Percentiles rank a stretch among this genome's conserved stretches.
Evolutionary conservation across 2,113 vertebrate genomes (phyloP).

Genomic region (Gopherus evgoodei): DNA sequence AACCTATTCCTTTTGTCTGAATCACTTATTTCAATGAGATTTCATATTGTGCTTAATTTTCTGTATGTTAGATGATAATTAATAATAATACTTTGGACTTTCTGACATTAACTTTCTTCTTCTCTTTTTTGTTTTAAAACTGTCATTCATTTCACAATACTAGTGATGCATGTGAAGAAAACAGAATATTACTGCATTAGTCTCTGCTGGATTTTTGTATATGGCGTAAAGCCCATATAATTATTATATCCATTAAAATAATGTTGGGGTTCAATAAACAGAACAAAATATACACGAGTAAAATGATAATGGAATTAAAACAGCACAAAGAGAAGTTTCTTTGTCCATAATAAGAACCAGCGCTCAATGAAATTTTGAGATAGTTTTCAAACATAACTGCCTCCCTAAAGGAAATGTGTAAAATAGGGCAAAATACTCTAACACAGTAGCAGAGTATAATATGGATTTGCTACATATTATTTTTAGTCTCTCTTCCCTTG

Average conservation of each 20-base stretch:
- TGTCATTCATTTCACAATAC: conserved; percentile 45
- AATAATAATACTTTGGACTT: conserved; percentile 35
- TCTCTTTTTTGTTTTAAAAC: conserved; percentile 9
- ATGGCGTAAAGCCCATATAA: conserved; percentile 52
- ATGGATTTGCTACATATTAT: conserved; percentile 23
- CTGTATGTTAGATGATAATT: conserved; percentile 11
- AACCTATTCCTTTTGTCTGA: background rate
- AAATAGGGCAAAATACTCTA: conserved; percentile 49
- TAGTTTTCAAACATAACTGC: conserved; percentile 61
- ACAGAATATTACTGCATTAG: background rate
- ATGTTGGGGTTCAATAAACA: conserved; percentile 11
- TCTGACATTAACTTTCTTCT: background rate
- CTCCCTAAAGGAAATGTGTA: conserved; percentile 53
- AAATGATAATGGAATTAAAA: conserved; percentile 47
- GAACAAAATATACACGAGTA: background rate
- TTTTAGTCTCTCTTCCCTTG: background rate
- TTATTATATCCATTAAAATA: conserved; percentile 53
- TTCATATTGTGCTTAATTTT: background rate
- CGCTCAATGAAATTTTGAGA: conserved; percentile 44
- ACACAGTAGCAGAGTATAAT: conserved; percentile 35
- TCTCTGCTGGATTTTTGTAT: background rate
- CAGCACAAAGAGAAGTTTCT: conserved; percentile 46
- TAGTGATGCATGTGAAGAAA: conserved; percentile 13
- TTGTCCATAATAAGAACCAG: conserved; percentile 15
- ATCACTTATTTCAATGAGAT: background rate